Evolutionary conservation across 2,797 vertebrate species (phyloP).

Genomic region (Crypturellus tataupa): DNA sequence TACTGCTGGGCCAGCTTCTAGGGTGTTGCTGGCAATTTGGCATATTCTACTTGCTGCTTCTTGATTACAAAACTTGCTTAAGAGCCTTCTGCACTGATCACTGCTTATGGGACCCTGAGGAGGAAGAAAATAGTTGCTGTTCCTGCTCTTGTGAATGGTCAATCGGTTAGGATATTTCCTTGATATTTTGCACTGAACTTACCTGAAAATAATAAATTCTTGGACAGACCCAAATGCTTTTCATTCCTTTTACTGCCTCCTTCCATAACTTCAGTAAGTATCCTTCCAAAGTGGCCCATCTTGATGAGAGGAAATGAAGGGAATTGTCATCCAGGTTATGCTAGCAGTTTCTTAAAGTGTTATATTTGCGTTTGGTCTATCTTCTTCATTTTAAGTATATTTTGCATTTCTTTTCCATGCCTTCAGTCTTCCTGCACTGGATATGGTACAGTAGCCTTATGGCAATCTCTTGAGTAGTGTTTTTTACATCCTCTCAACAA

Average conservation of each 20-base stretch:
- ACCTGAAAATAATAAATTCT: neutral
- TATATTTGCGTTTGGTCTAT: neutral
- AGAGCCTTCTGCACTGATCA: neutral
- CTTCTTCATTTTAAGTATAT: accelerated
- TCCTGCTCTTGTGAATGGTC: neutral
- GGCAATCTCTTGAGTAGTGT: neutral
- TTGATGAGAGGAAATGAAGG: neutral
- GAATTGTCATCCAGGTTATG: neutral
- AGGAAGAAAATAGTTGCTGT: neutral
- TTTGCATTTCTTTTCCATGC: neutral
- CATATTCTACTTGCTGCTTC: neutral
- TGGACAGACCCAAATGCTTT: neutral
- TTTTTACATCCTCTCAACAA: neutral
- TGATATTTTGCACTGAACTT: neutral
- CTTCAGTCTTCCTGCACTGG: neutral
- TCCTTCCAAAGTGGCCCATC: neutral
- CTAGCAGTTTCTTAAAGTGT: too few relatives aligned
- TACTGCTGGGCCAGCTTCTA: neutral
- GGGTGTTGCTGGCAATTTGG: neutral
- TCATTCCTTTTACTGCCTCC: neutral
- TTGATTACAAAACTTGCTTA: neutral
- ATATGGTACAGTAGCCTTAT: accelerated
- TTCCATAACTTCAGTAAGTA: neutral
- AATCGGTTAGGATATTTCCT: neutral
- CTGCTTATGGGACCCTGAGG: neutral